These are phyloP conservation scores for Heteronetta atricapilla DNA, from an alignment of 2,113 vertebrate species.

Conservation along the genomic window DNA sequence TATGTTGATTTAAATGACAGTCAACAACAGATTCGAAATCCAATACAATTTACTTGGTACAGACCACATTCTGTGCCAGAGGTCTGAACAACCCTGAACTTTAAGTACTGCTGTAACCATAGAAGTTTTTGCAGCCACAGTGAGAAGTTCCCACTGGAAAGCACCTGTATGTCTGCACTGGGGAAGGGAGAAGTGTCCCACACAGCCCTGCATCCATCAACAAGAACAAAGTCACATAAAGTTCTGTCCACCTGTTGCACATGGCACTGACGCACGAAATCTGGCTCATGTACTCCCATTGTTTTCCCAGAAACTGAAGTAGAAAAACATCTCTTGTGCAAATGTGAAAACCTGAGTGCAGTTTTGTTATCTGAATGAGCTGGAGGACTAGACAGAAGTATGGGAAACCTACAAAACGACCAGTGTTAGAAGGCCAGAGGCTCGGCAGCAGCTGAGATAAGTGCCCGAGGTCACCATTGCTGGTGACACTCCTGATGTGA, in stretches of 20 bases:
- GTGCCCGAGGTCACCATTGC: not conserved
- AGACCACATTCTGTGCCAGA: not conserved
- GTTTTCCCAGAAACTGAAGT: not conserved
- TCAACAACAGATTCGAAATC: constrained; percentile 29
- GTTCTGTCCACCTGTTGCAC: not conserved
- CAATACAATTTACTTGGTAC: not conserved
- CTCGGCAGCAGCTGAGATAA: not conserved
- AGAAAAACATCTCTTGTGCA: not conserved
- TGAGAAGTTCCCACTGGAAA: not conserved
- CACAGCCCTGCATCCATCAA: not conserved
- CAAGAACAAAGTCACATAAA: not conserved
- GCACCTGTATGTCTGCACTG: rapidly evolving
- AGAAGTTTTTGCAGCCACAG: not conserved
- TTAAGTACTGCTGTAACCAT: not conserved
- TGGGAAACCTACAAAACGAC: not conserved
- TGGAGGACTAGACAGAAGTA: not conserved
- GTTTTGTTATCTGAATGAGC: rapidly evolving
- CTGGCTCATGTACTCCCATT: not conserved
- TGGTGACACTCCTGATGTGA: not conserved
- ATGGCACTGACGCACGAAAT: not conserved
- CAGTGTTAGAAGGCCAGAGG: not conserved
- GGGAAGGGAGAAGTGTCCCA: not conserved
- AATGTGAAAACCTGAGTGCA: not conserved
- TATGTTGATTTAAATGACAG: constrained; percentile 28
- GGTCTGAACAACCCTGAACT: not conserved